These are phyloP conservation scores for Biston stratarius DNA, from an alignment of 2,888 invertebrate genomes.

Conservation along the genomic window DNA sequence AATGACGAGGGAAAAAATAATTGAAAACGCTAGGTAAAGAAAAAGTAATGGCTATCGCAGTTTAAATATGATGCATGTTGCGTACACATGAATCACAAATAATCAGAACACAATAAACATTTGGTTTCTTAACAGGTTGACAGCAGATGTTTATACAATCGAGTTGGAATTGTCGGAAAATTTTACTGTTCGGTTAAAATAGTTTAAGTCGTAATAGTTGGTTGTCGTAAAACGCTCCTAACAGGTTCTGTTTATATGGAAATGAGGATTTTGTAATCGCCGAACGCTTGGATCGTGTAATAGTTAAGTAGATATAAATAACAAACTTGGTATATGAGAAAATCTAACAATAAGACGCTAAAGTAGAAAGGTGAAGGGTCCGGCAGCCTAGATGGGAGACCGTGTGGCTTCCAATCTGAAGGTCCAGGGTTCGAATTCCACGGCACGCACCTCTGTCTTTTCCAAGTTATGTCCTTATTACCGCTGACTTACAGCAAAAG, in stretches of 20 bases:
- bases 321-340: not conserved
- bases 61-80: not conserved
- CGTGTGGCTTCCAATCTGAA: too few species aligned
- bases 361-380: too few species aligned
- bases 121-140: conserved; percentile 32
- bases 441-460: too few species aligned
- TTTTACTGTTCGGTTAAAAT: conserved; percentile 35
- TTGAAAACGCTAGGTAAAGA: conserved; percentile 17
- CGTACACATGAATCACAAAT: conserved; percentile 19
- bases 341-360: too few species aligned
- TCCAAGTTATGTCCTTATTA: too few species aligned
- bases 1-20: conserved; percentile 8
- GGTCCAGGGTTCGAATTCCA: too few species aligned
- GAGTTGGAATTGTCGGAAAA: conserved; percentile 34
- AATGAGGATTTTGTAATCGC: conserved; percentile 20
- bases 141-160: conserved; percentile 22
- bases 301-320: not conserved
- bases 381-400: too few species aligned
- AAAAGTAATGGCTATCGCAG: conserved; percentile 5
- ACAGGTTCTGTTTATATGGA: conserved; percentile 29
- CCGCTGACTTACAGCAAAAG: too few species aligned
- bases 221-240: conserved; percentile 9
- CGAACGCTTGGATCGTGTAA: not conserved
- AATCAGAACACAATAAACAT: conserved; percentile 13
- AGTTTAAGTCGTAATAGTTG: conserved; percentile 23